Base-by-base conservation (phyloP, 2,797 vertebrate species). In the Macrochelys suwanniensis region DNA sequence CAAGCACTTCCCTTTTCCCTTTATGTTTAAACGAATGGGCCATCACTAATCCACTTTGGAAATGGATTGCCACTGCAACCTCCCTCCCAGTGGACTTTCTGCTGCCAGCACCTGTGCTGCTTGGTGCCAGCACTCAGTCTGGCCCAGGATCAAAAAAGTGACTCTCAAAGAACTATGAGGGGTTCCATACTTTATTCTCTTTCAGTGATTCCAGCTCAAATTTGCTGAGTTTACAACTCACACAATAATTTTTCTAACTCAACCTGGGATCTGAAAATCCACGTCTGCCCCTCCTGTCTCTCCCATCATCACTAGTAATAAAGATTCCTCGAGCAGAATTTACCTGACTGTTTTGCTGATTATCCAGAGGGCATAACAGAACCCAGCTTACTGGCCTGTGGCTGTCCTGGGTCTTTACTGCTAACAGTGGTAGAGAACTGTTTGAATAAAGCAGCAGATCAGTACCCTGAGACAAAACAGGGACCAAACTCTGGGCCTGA, bases 391-490 rank as follows among this genome's bases (percentile, higher is more conserved):
- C 47, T 80, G n/a, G 47, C n/a, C 31, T 83, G 25, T 42, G n/a
- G 6, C 74, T 86, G 3, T 50, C 84, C 82, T 61, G 45, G 49
- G 3, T 92, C 88, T 85, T 85, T 21, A 81, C 28, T 89, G 56
- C 50, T 94, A 95, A 93, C 33, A 94, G 90, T 56, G 89, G 74
- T 87, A 28, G 33, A 84, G 80, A 77, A 84, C 42, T 81, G 93
- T 45, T 91, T 88, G 91, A 90, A 81, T 53, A 31, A 94, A 94
- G 90, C 86, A 90, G 82, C 85, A 93, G 87, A 86, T 87, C 25
- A 28, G 57, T 89, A 84, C 89, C 92, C 61, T 82, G 2, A 94
- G 95, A 23, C 31, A 91, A 91, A 74, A 87, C 17, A 90, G 47
- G 80, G 21, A 86, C 37, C 37, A 80, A 68, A 76, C 7, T 47